Conservation (phyloP, 2,797 vertebrate genomes). For the Loriculus beryllinus region DNA sequence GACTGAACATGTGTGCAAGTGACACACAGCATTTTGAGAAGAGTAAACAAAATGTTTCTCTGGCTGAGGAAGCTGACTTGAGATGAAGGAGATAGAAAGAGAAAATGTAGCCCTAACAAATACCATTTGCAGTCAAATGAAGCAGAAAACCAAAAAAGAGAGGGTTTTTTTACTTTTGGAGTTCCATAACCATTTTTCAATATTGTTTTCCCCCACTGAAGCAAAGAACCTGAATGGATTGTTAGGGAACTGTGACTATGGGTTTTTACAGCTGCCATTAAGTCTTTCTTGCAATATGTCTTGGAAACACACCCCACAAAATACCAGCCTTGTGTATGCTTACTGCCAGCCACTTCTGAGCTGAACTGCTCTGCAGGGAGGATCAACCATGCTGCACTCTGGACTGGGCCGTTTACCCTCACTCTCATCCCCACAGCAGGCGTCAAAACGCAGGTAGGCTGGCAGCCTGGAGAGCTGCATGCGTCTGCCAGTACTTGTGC, state of each 20-base stretch:
- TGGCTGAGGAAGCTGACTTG: neutral
- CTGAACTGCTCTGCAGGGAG: neutral
- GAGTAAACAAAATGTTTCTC: neutral
- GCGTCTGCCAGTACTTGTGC: fast-evolving
- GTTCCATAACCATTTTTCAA: neutral
- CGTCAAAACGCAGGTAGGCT: neutral
- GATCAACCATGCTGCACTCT: neutral
- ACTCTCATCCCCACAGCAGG: neutral
- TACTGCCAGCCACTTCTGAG: neutral
- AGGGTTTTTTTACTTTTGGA: neutral
- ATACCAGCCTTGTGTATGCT: neutral
- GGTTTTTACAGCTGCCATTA: neutral
- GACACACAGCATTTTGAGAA: neutral
- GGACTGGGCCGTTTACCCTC: neutral
- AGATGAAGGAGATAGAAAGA: neutral
- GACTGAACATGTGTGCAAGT: neutral
- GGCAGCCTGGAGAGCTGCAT: fast-evolving
- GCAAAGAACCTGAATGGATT: neutral
- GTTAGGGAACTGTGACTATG: neutral
- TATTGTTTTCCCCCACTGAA: neutral
- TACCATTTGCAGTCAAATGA: neutral
- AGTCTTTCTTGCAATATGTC: neutral
- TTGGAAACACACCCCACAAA: neutral
- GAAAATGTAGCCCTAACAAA: neutral
- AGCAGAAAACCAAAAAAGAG: neutral